These are phyloP conservation scores for Hemicentrotus pulcherrimus DNA, from an alignment of 35 echinoderm and acorn worm genomes.

Conservation along the genomic window DNA sequence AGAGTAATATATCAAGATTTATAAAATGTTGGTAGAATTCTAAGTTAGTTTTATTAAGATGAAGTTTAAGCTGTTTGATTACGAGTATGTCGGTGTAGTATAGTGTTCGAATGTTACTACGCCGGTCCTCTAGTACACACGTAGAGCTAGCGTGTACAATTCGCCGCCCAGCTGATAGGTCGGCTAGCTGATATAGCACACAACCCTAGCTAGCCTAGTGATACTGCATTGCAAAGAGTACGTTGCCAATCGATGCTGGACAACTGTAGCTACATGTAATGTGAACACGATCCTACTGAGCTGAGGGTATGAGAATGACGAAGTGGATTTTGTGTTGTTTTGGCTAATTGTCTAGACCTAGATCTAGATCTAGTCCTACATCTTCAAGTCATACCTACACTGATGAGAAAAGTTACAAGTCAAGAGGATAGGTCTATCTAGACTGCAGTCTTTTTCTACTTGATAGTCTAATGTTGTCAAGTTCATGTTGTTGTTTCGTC, in stretches of 20 bases:
- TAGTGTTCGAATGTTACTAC: neutral
- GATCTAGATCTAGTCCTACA: too few relatives aligned
- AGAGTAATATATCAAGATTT: neutral
- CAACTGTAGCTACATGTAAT: neutral
- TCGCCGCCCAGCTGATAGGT: constrained; percentile 7
- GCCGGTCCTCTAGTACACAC: neutral
- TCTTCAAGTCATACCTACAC: too few relatives aligned
- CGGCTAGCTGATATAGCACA: neutral
- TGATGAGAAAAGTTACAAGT: too few relatives aligned
- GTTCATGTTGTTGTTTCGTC: too few relatives aligned
- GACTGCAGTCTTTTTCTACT: too few relatives aligned
- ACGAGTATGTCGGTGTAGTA: constrained; percentile 36
- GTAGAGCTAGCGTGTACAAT: neutral
- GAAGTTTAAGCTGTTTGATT: constrained; percentile 30
- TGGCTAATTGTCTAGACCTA: neutral
- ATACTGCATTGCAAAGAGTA: neutral
- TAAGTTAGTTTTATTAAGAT: neutral
- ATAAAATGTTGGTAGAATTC: neutral
- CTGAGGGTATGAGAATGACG: neutral
- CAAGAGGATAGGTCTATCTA: too few relatives aligned
- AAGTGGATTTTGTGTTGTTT: neutral
- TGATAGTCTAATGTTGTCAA: too few relatives aligned
- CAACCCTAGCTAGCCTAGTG: neutral
- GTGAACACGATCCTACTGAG: neutral
- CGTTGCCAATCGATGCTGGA: neutral